phyloP scores from a whole-genome alignment of 2,113 vertebrate species.

The Thunnus maccoyii region DNA sequence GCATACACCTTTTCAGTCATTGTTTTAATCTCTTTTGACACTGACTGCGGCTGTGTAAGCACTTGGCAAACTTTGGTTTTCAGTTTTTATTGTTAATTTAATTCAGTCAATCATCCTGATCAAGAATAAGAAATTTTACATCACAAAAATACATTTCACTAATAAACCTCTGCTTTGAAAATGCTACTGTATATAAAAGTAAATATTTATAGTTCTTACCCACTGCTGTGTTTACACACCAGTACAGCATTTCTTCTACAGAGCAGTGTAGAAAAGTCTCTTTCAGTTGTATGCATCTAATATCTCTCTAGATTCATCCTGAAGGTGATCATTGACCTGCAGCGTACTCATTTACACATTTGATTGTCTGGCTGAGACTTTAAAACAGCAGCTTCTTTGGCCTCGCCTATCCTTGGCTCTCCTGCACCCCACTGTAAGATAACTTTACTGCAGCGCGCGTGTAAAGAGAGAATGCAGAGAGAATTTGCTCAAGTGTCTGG shows the following conservation, averaged over 20 bases:
- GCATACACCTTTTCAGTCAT: neutral
- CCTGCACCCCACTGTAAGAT: conserved; percentile 48
- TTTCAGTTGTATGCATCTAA: conserved; percentile 9
- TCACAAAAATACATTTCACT: neutral
- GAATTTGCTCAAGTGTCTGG: conserved; percentile 81
- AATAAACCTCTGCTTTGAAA: no score
- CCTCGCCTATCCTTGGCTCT: conserved; percentile 37
- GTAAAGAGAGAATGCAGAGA: conserved; percentile 72
- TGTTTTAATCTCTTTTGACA: neutral
- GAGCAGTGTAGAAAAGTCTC: conserved; percentile 1
- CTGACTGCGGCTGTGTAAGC: neutral
- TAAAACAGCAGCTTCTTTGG: conserved; percentile 54
- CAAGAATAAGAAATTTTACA: no score
- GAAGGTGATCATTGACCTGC: conserved; percentile 70
- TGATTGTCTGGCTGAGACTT: conserved; percentile 74
- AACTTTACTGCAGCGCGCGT: conserved; percentile 53
- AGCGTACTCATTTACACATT: conserved; percentile 74
- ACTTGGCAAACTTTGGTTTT: neutral
- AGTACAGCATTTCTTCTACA: neutral
- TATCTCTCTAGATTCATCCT: conserved; percentile 59
- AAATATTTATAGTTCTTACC: neutral
- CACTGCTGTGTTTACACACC: neutral
- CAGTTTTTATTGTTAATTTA: neutral
- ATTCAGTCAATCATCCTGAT: no score
- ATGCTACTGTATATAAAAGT: neutral